These are phyloP conservation scores for Zapornia atra DNA, from an alignment of 2,113 vertebrate genomes.

Conservation along the genomic window DNA sequence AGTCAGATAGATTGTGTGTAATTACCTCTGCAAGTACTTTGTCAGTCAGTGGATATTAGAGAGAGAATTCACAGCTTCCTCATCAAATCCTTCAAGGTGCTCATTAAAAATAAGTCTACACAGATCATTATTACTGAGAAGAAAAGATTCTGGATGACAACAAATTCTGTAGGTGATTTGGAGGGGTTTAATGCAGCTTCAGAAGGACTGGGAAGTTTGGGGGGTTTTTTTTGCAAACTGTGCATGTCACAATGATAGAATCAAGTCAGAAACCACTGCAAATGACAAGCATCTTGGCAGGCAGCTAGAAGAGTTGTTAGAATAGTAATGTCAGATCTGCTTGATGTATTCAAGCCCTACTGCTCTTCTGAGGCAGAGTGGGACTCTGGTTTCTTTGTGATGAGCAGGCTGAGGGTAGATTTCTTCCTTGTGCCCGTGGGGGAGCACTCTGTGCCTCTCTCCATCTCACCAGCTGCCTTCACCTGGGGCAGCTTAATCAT, in stretches of 20 bases:
- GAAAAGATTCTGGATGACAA: background rate
- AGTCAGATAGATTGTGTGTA: background rate
- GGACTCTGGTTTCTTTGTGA: background rate
- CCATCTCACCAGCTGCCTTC: background rate
- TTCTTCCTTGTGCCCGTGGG: background rate
- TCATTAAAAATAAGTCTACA: background rate
- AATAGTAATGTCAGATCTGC: background rate
- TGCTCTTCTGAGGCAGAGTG: background rate
- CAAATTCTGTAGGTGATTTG: background rate
- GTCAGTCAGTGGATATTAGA: background rate
- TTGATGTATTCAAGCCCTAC: background rate
- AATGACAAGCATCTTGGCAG: background rate
- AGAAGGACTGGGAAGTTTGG: background rate
- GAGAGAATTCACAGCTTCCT: background rate
- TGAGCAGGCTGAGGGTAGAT: conserved; percentile 1
- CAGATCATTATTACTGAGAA: background rate
- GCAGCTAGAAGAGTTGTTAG: background rate
- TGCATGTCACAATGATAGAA: background rate
- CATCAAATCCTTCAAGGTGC: background rate
- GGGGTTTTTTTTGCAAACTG: background rate
- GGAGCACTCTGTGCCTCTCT: background rate
- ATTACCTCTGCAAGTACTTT: background rate
- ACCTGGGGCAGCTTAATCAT: conserved; percentile 1
- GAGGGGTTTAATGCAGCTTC: background rate
- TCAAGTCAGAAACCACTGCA: background rate